Conservation (phyloP, 2,888 invertebrate genomes). For the Caenorhabditis sp. region DNA sequence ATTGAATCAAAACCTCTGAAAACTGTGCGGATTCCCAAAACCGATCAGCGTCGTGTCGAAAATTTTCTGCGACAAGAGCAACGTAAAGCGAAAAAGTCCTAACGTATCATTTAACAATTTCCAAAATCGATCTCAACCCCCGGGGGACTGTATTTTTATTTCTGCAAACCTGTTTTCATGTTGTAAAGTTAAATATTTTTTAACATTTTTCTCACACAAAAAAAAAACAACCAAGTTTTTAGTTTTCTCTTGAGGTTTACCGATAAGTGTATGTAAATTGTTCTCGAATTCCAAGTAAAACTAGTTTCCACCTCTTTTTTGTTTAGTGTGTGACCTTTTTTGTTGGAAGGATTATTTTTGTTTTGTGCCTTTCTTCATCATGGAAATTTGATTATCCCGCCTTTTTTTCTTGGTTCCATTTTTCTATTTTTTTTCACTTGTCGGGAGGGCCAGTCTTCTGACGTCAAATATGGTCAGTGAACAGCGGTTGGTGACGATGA, state of each 20-base stretch:
- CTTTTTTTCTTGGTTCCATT: not conserved
- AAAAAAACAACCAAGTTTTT: no score
- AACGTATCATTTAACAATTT: no score
- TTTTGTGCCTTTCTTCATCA: not conserved
- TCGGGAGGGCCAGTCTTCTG: no score
- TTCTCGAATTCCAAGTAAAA: not conserved
- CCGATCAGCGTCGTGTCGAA: constrained; percentile 11
- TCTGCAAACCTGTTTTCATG: not conserved
- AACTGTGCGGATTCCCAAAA: constrained; percentile 18
- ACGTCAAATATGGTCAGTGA: no score
- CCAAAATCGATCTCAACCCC: no score
- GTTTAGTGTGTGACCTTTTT: not conserved
- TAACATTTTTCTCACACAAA: not conserved
- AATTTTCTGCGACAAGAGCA: not conserved
- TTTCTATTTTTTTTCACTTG: not conserved
- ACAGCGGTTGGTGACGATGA: no score
- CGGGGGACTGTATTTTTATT: no score
- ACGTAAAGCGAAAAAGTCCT: not conserved
- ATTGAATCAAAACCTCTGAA: not conserved
- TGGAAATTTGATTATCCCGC: not conserved
- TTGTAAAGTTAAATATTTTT: not conserved
- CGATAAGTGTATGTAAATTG: not conserved
- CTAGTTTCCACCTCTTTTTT: not conserved
- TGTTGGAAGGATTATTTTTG: not conserved
- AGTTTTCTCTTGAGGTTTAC: not conserved